Evolutionary conservation across 1,140 invertebrate genomes (phyloP), one percentile per base, ranked within the genome.

Genomic region (Rhyacophila brunnea): DNA sequence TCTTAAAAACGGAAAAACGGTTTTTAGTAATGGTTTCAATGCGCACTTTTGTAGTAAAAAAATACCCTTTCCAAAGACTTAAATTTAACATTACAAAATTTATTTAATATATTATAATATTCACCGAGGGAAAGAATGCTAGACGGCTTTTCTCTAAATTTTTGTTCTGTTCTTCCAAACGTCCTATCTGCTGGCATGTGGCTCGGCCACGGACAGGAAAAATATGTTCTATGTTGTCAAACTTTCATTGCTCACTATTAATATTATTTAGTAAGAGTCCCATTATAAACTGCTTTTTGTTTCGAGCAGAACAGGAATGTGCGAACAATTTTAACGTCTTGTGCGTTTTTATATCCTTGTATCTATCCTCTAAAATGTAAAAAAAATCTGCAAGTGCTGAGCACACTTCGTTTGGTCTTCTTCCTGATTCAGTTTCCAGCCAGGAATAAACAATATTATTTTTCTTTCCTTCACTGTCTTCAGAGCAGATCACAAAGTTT

Each of bases 401-500:
- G n/a, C n/a, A n/a, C n/a, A n/a, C n/a, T n/a, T n/a, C n/a, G n/a
- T n/a, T n/a, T n/a, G n/a, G n/a, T n/a, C n/a, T n/a, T n/a, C n/a
- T n/a, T n/a, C n/a, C n/a, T n/a, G n/a, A n/a, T n/a, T n/a, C n/a
- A n/a, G n/a, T n/a, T n/a, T n/a, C n/a, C n/a, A n/a, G 35, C 35
- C 35, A 38, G 14, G 35, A 38, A 38, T 38, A 38, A 38, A 38
- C 35, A 38, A 38, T n/a, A 38, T 38, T 38, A 14, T 38, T 38
- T 38, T 38, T 14, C 14, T 38, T 38, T 38, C 35, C 35, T 38
- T 38, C 35, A 1, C 5, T 38, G 35, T 38, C 14, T 38, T 38
- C 35, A 38, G 35, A 38, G 35, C 35, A 38, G 35, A 38, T 38
- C 35, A 38, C 35, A 38, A 38, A 38, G 35, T 38, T 38, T 38